Conservation (phyloP, 2,797 vertebrate genomes). For the Mus spretus region DNA sequence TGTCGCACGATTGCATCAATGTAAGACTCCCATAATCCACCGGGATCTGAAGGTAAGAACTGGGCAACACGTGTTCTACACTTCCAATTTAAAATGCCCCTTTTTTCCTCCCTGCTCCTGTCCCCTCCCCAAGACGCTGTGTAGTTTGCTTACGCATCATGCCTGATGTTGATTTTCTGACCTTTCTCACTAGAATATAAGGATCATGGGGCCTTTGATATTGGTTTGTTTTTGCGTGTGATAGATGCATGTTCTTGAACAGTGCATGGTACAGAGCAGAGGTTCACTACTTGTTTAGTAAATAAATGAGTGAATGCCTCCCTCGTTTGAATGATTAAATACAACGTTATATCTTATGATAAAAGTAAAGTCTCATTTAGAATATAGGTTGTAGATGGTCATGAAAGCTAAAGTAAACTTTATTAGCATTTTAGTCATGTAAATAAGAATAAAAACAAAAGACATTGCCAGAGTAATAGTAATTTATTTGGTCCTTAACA, state of each 20-base stretch:
- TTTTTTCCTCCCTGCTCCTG: background rate
- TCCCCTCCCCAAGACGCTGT: background rate
- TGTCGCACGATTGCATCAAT: conserved; percentile 97
- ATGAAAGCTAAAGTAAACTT: conserved; percentile 9
- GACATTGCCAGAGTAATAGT: conserved; percentile 31
- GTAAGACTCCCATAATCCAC: conserved; percentile 98
- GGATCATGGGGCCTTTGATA: background rate
- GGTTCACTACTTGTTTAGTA: conserved; percentile 28
- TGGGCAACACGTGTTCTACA: conserved; percentile 2
- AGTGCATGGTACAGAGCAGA: background rate
- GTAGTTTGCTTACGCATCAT: background rate
- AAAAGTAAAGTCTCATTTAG: background rate
- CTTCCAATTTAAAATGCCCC: conserved; percentile 13
- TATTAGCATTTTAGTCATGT: background rate
- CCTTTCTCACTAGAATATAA: background rate
- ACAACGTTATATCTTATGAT: conserved; percentile 31
- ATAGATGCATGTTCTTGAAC: background rate
- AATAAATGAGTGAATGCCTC: background rate
- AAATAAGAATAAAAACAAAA: background rate
- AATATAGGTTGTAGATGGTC: conserved; percentile 31
- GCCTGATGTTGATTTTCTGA: conserved; percentile 14
- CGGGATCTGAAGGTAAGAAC: conserved; percentile 96
- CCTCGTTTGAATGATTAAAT: background rate
- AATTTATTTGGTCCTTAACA: background rate
- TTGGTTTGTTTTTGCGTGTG: background rate